Evolutionary conservation across 1,140 invertebrate species (phyloP).

Genomic region (Meloidogyne floridensis): DNA sequence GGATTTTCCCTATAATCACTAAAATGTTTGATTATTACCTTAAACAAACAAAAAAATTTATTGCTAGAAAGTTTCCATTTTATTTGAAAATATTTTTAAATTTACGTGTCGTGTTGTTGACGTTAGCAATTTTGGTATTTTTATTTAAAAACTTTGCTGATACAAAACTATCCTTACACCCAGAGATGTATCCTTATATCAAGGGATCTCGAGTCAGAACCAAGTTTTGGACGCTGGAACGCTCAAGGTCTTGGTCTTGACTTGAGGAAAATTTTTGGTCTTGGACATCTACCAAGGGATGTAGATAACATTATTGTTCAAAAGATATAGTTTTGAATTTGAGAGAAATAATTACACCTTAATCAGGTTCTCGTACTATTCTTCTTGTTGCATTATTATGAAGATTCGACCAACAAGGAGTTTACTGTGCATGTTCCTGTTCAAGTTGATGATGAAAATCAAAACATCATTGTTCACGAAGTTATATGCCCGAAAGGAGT

Average conservation of each 20-base stretch:
- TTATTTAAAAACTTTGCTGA: not conserved
- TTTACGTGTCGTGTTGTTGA: not conserved
- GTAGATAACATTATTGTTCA: not conserved
- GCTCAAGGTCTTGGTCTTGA: no score
- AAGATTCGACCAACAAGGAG: not conserved
- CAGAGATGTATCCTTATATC: no score
- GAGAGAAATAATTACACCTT: not conserved
- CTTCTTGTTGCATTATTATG: not conserved
- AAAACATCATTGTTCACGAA: conserved; percentile 2
- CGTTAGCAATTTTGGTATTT: not conserved
- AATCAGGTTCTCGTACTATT: not conserved
- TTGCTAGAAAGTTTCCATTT: not conserved
- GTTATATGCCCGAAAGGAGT: conserved; percentile 10
- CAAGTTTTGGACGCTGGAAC: no score
- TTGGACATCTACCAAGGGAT: not conserved
- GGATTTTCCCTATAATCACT: not conserved
- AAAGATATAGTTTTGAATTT: no score
- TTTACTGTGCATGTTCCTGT: not conserved
- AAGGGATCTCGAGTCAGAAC: no score
- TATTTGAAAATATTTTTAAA: not conserved
- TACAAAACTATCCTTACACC: no score
- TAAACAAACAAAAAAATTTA: not conserved
- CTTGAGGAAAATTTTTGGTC: no score
- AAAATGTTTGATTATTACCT: not conserved
- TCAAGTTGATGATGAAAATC: not conserved